Conservation (phyloP, 2,113 vertebrate species). For the Cisticola juncidis region DNA sequence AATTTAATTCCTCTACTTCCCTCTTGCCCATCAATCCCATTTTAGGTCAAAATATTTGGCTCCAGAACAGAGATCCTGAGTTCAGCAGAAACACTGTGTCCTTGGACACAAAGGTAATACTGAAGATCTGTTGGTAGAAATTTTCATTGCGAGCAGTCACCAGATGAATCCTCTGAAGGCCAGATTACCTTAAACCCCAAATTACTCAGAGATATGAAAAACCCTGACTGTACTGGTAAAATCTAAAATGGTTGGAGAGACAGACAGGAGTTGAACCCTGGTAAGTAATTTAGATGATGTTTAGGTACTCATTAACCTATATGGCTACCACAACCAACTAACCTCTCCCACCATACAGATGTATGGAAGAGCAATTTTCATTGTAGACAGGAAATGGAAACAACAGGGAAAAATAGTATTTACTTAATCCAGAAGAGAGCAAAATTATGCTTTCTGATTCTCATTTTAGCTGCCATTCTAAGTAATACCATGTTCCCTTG, state of each 20-base stretch:
- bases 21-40: conserved; percentile 20
- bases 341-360: neutral
- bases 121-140: conserved; percentile 19
- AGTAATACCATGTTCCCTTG: neutral
- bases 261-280: neutral
- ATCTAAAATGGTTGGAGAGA: neutral
- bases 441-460: neutral
- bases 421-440: neutral
- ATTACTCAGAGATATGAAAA: neutral
- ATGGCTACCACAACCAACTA: neutral
- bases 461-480: neutral
- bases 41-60: conserved; percentile 44
- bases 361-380: neutral
- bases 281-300: neutral
- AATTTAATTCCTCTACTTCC: conserved; percentile 9
- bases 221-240: neutral
- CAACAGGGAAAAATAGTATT: neutral
- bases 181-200: neutral
- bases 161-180: neutral
- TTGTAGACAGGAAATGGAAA: neutral
- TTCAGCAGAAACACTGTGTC: conserved; percentile 12
- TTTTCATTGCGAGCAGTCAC: neutral
- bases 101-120: conserved; percentile 13
- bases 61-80: conserved; percentile 33
- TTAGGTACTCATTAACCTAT: neutral